Evolutionary conservation across 2,888 invertebrate species (phyloP), one percentile per base, ranked within the genome.

Genomic region (Sesia bembeciformis): DNA sequence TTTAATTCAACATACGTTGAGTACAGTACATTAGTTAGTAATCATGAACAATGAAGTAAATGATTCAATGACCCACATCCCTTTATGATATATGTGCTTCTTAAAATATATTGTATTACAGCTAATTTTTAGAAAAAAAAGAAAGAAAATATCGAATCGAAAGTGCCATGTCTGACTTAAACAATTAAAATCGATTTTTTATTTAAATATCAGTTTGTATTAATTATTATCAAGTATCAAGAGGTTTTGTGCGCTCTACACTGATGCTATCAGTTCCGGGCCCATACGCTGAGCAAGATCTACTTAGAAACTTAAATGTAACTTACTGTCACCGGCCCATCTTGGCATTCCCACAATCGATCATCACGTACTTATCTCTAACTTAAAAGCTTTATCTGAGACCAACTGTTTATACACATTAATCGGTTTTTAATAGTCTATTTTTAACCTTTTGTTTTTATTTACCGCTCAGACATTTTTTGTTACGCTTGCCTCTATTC

Each of bases 281-380:
- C 74, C 75, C 81, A 78, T 79, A 82, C 81, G 78, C 71, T 72
- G 63, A 77, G 76, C 73, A 77, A 75, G 78, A 74, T 76, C 83
- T 76, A 80, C 73, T 74, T 69, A 68, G 66, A 68, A 77, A 76
- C 77, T 76, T 81, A 79, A 83, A 84, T 76, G 80, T 82, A 79
- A 81, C 82, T 84, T 82, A 83, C 83, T 87, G 88, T 87, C 87
- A 81, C 80, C 84, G 66, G 63, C 64, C 68, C 73, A 72, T 72
- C 77, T 71, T 68, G 57, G 58, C 67, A 71, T 85, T 89, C 88
- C 84, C 88, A 89, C 87, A 78, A 88, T 89, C 88, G 83, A 89
- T 89, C 88, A 89, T 72, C 73, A 70, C 64, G 62, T 58, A 68
- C 74, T 83, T 87, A 88, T 87, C 87, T 78, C 54, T 52, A 68